Evolutionary conservation across 2,888 invertebrate species (phyloP).

Genomic region (Lamproptera curius): DNA sequence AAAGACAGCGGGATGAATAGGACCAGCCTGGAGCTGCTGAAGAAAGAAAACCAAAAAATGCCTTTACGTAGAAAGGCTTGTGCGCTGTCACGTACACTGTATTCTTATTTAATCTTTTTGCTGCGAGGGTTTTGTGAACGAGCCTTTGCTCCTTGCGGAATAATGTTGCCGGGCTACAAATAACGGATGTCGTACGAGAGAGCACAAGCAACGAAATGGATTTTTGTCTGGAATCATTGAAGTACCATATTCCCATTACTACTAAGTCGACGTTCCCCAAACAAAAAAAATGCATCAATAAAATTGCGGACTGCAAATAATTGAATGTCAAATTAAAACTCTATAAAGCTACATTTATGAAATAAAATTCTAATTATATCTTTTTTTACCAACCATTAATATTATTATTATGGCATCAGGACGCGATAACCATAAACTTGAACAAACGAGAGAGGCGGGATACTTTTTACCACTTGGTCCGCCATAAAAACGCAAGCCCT

Average conservation of each 20-base stretch:
- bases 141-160: constrained; percentile 43
- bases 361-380: constrained; percentile 52
- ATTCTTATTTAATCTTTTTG: constrained; percentile 72
- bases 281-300: too few species aligned
- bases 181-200: constrained; percentile 29
- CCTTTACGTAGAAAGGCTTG: constrained; percentile 61
- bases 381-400: constrained; percentile 69
- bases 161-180: constrained; percentile 31
- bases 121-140: constrained; percentile 45
- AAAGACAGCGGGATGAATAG: constrained; percentile 69
- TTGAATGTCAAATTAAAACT: constrained; percentile 54
- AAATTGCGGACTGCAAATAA: too few species aligned
- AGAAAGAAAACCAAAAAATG: constrained; percentile 68
- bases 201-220: constrained; percentile 7
- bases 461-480: constrained; percentile 74
- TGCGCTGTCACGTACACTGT: constrained; percentile 70
- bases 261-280: too few species aligned
- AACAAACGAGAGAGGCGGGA: constrained; percentile 77
- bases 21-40: constrained; percentile 51
- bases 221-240: constrained; percentile 14
- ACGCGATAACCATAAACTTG: constrained; percentile 69
- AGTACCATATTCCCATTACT: too few species aligned
- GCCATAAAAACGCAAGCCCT: constrained; percentile 75
- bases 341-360: constrained; percentile 51
- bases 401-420: constrained; percentile 70